Evolutionary conservation across 2,797 vertebrate species (phyloP).

Genomic region (Enteromius trimaculatus): DNA sequence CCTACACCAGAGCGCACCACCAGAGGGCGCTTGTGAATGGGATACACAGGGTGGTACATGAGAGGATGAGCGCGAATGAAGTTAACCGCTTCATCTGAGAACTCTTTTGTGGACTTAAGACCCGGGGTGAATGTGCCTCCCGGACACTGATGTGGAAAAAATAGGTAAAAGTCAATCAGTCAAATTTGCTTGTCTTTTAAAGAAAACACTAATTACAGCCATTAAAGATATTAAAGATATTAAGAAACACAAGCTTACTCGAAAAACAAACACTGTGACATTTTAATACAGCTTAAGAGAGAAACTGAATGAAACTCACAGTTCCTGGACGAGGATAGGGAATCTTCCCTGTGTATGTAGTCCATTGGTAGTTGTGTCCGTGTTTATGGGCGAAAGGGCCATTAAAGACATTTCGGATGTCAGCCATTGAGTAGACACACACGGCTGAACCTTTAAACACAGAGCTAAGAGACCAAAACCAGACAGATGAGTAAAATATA

Average conservation of each 20-base stretch:
- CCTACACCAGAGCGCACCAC: slow-evolving; percentile 84
- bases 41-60: slow-evolving; percentile 85
- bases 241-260: not conserved
- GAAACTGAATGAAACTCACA: slow-evolving; percentile 68
- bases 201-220: not conserved
- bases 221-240: not conserved
- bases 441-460: slow-evolving; percentile 88
- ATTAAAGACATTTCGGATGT: slow-evolving; percentile 87
- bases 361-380: slow-evolving; percentile 88
- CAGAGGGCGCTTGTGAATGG: slow-evolving; percentile 83
- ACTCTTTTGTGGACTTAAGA: slow-evolving; percentile 82
- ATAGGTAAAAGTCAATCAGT: slow-evolving; percentile 1
- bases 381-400: slow-evolving; percentile 88
- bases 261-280: not conserved
- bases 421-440: slow-evolving; percentile 87
- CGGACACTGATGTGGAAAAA: slow-evolving; percentile 76
- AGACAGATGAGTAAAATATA: not conserved
- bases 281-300: not conserved
- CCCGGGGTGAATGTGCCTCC: slow-evolving; percentile 86
- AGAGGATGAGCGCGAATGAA: slow-evolving; percentile 85
- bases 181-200: not conserved
- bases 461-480: slow-evolving; percentile 70
- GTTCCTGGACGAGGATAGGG: slow-evolving; percentile 87
- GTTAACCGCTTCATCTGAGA: slow-evolving; percentile 84
- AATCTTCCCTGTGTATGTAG: slow-evolving; percentile 85